Evolutionary conservation across 2,888 invertebrate species (phyloP).

Genomic region (Mesochorus sp.): DNA sequence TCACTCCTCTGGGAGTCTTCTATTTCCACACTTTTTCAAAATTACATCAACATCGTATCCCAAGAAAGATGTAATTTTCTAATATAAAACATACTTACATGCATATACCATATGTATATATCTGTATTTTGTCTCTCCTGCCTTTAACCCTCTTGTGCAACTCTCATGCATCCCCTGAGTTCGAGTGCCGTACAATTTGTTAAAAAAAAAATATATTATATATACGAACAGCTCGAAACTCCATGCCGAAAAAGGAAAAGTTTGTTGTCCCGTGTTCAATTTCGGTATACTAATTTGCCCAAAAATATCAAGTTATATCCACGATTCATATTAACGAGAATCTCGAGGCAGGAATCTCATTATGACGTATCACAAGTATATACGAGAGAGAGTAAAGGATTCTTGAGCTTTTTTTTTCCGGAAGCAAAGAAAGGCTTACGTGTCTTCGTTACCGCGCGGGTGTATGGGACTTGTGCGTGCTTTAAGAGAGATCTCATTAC

Average conservation of each 20-base stretch:
- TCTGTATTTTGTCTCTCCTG: constrained; percentile 1
- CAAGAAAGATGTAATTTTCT: constrained; percentile 21
- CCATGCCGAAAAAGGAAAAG: too few species aligned
- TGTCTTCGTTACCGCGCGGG: constrained; percentile 1
- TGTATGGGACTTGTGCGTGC: constrained; percentile 24
- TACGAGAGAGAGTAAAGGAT: not conserved
- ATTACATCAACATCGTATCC: constrained; percentile 35
- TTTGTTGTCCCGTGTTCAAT: too few species aligned
- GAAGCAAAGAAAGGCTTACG: not conserved
- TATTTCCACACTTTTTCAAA: constrained; percentile 14
- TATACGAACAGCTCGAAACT: too few species aligned
- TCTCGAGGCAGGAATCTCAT: not conserved
- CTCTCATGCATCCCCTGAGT: too few species aligned
- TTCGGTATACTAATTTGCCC: too few species aligned
- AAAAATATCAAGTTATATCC: too few species aligned
- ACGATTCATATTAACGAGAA: not conserved
- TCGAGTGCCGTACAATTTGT: too few species aligned
- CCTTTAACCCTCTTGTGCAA: not conserved
- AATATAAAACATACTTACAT: too few species aligned
- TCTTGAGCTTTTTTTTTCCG: constrained; percentile 11
- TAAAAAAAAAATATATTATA: too few species aligned
- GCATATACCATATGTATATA: too few species aligned
- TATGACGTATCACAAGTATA: constrained; percentile 3
- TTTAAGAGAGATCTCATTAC: constrained; percentile 56
- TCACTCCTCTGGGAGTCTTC: not conserved